Conservation (phyloP, 2,888 invertebrate genomes). For the Tolmerus cingulatus region DNA sequence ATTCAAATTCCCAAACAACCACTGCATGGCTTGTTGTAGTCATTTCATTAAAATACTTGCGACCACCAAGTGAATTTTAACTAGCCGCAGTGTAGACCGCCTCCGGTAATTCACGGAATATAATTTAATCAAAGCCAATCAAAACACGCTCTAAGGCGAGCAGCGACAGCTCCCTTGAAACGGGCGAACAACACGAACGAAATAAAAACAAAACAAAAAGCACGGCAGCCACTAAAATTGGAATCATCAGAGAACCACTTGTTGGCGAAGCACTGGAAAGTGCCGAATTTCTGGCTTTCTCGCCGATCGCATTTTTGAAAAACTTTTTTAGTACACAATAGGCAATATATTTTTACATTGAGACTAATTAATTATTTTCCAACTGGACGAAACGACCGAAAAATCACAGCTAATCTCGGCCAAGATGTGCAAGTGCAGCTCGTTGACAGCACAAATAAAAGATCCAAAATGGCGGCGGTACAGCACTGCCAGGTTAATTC, state of each 20-base stretch:
- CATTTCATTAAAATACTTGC: slow-evolving; percentile 37
- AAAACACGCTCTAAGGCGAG: not conserved
- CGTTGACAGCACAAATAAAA: slow-evolving; percentile 38
- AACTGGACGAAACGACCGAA: not conserved
- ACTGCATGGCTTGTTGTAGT: slow-evolving; percentile 57
- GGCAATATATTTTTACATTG: not conserved
- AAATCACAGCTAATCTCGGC: slow-evolving; percentile 20
- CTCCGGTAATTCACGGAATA: slow-evolving; percentile 14
- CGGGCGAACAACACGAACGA: not conserved
- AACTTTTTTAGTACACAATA: not conserved
- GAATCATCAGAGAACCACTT: slow-evolving; percentile 41
- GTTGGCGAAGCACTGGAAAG: slow-evolving; percentile 31
- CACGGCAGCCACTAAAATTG: slow-evolving; percentile 16
- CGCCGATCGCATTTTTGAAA: not conserved
- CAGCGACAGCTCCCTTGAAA: slow-evolving; percentile 18
- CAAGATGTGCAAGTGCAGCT: not conserved
- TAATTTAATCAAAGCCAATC: slow-evolving; percentile 46
- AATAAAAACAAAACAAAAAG: slow-evolving; percentile 34
- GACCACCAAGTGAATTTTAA: slow-evolving; percentile 30
- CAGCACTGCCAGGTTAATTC: not conserved
- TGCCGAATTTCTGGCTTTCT: not conserved
- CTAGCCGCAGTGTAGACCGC: not conserved
- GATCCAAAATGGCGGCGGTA: slow-evolving; percentile 6
- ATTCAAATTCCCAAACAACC: slow-evolving; percentile 64
- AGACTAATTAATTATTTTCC: not conserved